Evolutionary conservation across 1,140 invertebrate species (phyloP).

Genomic region (Formica exsecta): DNA sequence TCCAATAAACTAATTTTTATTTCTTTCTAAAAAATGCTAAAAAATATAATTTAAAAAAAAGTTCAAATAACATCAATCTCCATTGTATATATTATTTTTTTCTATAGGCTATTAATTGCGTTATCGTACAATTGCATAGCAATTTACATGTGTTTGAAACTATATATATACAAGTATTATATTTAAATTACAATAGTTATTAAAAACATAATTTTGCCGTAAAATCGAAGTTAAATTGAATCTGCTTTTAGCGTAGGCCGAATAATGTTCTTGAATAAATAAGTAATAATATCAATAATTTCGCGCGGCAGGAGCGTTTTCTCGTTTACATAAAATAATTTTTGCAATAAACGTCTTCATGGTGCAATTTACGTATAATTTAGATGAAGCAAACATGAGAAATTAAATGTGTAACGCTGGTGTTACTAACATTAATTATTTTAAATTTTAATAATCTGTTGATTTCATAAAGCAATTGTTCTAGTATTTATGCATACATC

Average conservation of each 20-base stretch:
- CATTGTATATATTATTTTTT: neutral
- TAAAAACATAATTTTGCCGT: neutral
- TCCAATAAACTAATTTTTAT: neutral
- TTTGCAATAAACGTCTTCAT: neutral
- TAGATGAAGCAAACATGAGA: neutral
- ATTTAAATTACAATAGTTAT: neutral
- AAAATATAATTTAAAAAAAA: neutral
- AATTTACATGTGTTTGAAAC: neutral
- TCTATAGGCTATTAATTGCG: neutral
- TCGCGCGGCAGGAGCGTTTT: neutral
- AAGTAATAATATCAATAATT: neutral
- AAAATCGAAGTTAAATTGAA: slow-evolving; percentile 6
- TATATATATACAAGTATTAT: neutral
- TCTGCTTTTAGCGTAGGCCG: neutral
- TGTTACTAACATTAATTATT: neutral
- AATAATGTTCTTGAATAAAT: slow-evolving; percentile 8
- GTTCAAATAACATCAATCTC: neutral
- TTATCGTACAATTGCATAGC: neutral
- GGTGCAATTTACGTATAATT: neutral
- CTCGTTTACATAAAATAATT: neutral
- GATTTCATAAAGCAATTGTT: neutral
- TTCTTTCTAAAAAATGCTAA: neutral
- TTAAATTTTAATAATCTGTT: neutral
- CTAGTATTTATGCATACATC: neutral
- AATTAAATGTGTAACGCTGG: neutral